Conservation (phyloP, 2,888 invertebrate species). For the Luffia ferchaultella region DNA sequence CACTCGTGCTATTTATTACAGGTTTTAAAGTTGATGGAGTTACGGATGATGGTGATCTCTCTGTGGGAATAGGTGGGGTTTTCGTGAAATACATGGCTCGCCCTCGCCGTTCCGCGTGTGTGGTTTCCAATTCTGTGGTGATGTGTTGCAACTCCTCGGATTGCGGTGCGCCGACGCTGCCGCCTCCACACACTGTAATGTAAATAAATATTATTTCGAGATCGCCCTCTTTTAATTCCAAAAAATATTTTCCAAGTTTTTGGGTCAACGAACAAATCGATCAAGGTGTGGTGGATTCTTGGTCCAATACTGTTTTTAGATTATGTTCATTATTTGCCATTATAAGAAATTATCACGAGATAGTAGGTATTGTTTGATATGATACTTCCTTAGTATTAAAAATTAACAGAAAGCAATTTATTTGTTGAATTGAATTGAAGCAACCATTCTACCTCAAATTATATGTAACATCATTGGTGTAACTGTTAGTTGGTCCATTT, state of each 20-base stretch:
- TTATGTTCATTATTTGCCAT: neutral
- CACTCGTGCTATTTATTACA: neutral
- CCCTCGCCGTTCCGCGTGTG: slow-evolving; percentile 33
- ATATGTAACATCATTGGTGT: no score
- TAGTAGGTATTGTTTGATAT: no score
- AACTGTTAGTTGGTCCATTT: no score
- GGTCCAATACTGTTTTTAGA: neutral
- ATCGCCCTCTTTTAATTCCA: no score
- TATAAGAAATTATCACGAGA: no score
- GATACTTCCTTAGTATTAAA: no score
- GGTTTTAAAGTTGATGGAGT: neutral
- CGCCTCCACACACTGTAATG: slow-evolving; percentile 40
- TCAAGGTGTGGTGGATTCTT: neutral
- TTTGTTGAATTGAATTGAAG: no score
- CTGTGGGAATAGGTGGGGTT: slow-evolving; percentile 25
- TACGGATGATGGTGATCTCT: slow-evolving; percentile 13
- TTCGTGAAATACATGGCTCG: slow-evolving; percentile 53
- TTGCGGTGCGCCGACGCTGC: slow-evolving; percentile 38
- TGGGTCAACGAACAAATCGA: no score
- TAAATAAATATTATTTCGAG: no score
- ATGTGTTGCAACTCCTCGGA: slow-evolving; percentile 37
- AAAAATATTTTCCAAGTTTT: no score
- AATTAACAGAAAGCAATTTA: no score
- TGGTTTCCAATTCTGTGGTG: slow-evolving; percentile 26
- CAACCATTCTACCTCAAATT: no score